Conservation (phyloP, 2,888 invertebrate genomes). For the Hemicrepidius hirtus region DNA sequence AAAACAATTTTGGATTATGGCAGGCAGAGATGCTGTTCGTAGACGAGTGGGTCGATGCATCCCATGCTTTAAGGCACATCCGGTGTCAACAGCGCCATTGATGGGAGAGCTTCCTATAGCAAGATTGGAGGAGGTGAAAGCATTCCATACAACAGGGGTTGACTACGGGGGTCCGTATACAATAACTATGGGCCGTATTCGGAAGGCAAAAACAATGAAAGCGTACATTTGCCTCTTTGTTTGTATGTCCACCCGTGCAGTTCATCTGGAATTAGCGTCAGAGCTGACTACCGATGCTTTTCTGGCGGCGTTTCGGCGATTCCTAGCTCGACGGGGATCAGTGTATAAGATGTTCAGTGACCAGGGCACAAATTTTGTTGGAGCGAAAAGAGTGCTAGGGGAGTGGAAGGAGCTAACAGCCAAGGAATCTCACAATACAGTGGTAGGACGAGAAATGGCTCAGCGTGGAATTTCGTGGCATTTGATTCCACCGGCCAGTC, state of each 20-base stretch:
- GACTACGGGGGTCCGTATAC: slow-evolving; percentile 53
- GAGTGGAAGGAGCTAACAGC: neutral
- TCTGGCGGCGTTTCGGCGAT: slow-evolving; percentile 20
- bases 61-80: slow-evolving; percentile 36
- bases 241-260: neutral
- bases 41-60: slow-evolving; percentile 22
- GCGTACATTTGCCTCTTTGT: slow-evolving; percentile 26
- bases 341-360: neutral
- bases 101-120: slow-evolving; percentile 51
- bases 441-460: too few species aligned
- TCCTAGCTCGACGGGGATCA: slow-evolving; percentile 12
- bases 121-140: slow-evolving; percentile 44
- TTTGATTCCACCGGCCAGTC: slow-evolving; percentile 49
- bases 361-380: slow-evolving; percentile 11
- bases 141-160: slow-evolving; percentile 51
- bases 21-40: slow-evolving; percentile 29
- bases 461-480: slow-evolving; percentile 42
- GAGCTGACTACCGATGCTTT: slow-evolving; percentile 7
- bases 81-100: slow-evolving; percentile 23
- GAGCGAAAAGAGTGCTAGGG: too few species aligned
- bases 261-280: slow-evolving; percentile 13
- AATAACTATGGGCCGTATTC: slow-evolving; percentile 40
- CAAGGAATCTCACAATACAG: neutral
- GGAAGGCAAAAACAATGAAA: slow-evolving; percentile 49
- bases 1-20: slow-evolving; percentile 57